Percentiles rank a stretch among this genome's conserved stretches.
These are phyloP conservation scores for Mus minutoides DNA, from an alignment of 2,797 vertebrate species.

Conservation along the genomic window DNA sequence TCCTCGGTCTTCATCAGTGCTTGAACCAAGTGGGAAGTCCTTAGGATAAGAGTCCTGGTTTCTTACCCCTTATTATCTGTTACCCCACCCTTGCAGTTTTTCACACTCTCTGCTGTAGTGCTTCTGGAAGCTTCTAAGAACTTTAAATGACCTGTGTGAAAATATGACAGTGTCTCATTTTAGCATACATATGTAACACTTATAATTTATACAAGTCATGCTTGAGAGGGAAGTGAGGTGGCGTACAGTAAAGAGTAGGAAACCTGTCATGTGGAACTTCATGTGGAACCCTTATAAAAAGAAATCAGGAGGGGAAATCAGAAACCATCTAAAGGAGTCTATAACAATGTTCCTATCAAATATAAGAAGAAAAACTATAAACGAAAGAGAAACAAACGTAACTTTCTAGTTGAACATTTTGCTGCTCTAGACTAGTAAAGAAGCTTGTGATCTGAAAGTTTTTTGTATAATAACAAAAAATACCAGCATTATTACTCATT, in stretches of 20 bases:
- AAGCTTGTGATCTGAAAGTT: conserved; percentile 60
- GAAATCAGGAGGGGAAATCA: conserved; percentile 49
- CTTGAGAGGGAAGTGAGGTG: not conserved
- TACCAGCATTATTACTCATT: conserved; percentile 29
- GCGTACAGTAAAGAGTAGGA: not conserved
- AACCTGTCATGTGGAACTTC: not conserved
- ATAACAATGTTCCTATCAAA: conserved; percentile 32
- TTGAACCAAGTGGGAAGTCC: conserved; percentile 28
- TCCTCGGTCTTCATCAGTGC: conserved; percentile 53
- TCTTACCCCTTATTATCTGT: conserved; percentile 29
- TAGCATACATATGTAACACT: conserved; percentile 40
- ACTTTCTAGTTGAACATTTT: conserved; percentile 61
- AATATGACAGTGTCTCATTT: conserved; percentile 54
- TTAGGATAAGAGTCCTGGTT: conserved; percentile 33
- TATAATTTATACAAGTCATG: not conserved
- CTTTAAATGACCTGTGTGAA: conserved; percentile 60
- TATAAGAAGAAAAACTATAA: conserved; percentile 35
- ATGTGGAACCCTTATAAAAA: conserved; percentile 52
- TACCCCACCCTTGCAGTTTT: not conserved
- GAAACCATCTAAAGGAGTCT: conserved; percentile 47
- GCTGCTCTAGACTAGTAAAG: conserved; percentile 37
- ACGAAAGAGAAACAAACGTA: conserved; percentile 62
- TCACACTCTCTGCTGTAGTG: not conserved
- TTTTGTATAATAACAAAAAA: conserved; percentile 37
- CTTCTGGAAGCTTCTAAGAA: conserved; percentile 58